Evolutionary conservation across 1,140 invertebrate species (phyloP), one percentile per base, ranked within the genome.

Genomic region (Ceratina japonica): DNA sequence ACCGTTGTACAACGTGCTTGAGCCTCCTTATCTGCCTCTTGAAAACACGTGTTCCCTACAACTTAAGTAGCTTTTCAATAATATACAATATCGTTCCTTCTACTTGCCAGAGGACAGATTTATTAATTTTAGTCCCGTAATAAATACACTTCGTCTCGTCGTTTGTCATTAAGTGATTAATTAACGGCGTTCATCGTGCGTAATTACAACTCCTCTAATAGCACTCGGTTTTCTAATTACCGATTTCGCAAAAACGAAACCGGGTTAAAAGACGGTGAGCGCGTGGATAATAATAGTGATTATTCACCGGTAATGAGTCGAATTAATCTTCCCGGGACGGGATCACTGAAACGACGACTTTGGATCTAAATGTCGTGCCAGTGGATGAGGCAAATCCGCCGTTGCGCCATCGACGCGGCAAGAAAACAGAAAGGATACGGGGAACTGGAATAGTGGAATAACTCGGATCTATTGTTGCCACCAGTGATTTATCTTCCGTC

Each of bases 301-400:
- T 77, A 85, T 63, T 86, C 83, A 80, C 75, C 68, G 72, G 52
- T 85, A 86, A 86, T 86, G 74, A 81, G 61, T 75, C 44, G 62
- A 80, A 86, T 85, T 86, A 80, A 86, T 85, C 83, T 75, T 72
- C 49, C 5, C 37, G 31, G 18, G 74, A 85, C 51, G 64, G 63
- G 83, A 86, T 80, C 84, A 77, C 49, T 73, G 37, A 44, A 44
- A 44, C 84, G 84, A 85, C 82, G 64, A 80, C 80, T 82, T 77
- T 80, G 80, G 84, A 86, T 85, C 75, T 86, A 86, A 86, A 86
- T 83, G 84, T 75, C 80, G 83, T 70, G 77, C 70, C 44, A 31
- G 54, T 52, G 49, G 70, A 81, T 71, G 68, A 64, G 75, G 79
- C 65, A 65, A 81, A 84, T 84, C 69, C 59, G 61, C 68, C 27